Conservation (phyloP, 2,113 vertebrate species). For the Elephantulus edwardii region DNA sequence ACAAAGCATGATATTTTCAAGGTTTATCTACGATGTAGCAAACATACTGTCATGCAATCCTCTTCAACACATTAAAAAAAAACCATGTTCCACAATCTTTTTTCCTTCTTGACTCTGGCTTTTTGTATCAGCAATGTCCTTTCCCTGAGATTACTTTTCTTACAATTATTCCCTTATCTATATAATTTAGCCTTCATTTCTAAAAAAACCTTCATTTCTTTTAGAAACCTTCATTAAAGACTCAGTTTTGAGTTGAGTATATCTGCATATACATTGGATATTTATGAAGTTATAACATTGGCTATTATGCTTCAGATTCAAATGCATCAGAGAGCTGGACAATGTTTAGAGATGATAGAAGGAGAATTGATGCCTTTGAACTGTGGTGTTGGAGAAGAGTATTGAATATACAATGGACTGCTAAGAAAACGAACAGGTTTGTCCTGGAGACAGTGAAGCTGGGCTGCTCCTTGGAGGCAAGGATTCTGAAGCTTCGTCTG, state of each 20-base stretch:
- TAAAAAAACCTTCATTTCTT: slow-evolving; percentile 28
- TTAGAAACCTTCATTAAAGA: not conserved
- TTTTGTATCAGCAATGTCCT: not conserved
- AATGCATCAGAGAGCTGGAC: no score
- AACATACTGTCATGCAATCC: not conserved
- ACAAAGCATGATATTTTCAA: not conserved
- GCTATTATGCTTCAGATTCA: not conserved
- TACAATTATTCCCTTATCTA: not conserved
- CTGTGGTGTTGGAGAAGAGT: no score
- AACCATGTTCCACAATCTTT: not conserved
- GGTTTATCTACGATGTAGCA: not conserved
- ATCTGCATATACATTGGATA: not conserved
- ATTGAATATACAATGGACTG: no score
- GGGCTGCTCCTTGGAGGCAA: no score
- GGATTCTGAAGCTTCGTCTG: no score
- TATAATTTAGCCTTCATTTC: not conserved
- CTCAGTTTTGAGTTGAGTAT: not conserved
- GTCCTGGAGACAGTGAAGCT: no score
- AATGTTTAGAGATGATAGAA: no score
- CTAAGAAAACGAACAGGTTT: no score
- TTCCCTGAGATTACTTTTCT: not conserved
- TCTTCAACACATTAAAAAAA: not conserved
- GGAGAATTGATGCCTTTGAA: no score
- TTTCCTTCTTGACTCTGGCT: not conserved
- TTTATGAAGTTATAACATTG: not conserved